Evolutionary conservation across 1,140 invertebrate genomes (phyloP).

Genomic region (Rhyacophila brunnea): DNA sequence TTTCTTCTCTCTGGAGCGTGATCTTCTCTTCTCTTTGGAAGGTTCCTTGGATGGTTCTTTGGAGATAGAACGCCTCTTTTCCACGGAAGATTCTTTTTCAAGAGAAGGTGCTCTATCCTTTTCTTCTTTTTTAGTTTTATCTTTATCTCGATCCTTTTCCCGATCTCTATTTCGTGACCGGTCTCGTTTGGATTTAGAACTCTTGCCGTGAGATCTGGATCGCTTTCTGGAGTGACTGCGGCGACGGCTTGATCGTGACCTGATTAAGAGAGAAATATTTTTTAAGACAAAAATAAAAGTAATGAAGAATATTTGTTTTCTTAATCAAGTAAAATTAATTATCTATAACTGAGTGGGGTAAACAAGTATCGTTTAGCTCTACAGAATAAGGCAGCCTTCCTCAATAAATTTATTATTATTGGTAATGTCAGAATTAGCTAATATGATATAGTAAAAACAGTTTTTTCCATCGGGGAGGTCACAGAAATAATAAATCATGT

Average conservation of each 20-base stretch:
- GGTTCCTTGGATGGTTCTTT: constrained; percentile 27
- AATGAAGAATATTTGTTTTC: no score
- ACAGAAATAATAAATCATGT: no score
- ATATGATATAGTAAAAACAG: no score
- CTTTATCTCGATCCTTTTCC: constrained; percentile 45
- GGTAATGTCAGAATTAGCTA: no score
- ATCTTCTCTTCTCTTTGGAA: constrained; percentile 28
- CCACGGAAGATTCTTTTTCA: constrained; percentile 34
- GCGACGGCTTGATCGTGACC: constrained; percentile 32
- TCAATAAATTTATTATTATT: no score
- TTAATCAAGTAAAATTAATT: no score
- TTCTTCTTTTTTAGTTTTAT: constrained; percentile 44
- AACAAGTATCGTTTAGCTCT: no score
- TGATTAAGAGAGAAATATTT: no score
- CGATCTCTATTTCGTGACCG: constrained; percentile 42
- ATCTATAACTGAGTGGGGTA: no score
- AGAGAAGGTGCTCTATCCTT: constrained; percentile 39
- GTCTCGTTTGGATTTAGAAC: constrained; percentile 59
- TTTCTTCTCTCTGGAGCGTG: constrained; percentile 35
- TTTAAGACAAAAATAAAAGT: no score
- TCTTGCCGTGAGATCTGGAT: constrained; percentile 51
- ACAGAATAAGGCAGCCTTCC: no score
- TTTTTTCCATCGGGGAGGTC: no score
- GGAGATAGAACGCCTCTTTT: constrained; percentile 30
- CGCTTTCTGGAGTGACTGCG: constrained; percentile 50